Conservation (phyloP, 2,888 invertebrate genomes). For the Psococerastis gibbosa region DNA sequence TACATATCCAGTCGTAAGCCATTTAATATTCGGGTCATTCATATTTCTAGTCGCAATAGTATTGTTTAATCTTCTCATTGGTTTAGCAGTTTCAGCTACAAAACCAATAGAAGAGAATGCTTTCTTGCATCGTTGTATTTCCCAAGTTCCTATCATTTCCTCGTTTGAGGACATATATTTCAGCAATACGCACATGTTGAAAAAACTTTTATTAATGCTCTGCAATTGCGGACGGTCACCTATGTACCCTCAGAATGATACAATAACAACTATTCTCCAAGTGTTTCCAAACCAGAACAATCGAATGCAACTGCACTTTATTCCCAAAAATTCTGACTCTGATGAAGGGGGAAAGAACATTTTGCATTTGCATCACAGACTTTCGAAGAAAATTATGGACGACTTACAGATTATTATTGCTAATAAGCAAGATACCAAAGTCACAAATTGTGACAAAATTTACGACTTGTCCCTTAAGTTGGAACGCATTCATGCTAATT, state of each 20-base stretch:
- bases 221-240: no score
- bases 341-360: no score
- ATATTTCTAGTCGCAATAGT: conserved; percentile 70
- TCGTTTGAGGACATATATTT: conserved; percentile 46
- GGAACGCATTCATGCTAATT: not conserved
- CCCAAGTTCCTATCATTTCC: conserved; percentile 47
- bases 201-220: no score
- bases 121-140: conserved; percentile 55
- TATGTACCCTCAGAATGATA: no score
- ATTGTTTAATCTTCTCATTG: conserved; percentile 62
- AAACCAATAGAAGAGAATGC: conserved; percentile 54
- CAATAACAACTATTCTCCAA: no score
- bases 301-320: not conserved
- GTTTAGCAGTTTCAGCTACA: conserved; percentile 70
- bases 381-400: not conserved
- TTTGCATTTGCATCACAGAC: no score
- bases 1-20: conserved; percentile 46
- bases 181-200: not conserved
- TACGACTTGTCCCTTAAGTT: not conserved
- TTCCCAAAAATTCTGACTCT: no score
- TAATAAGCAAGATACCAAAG: not conserved
- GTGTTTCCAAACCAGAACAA: not conserved
- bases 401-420: not conserved
- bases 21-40: conserved; percentile 56
- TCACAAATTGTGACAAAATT: not conserved